These are phyloP conservation scores for Pogonocherus hispidulus DNA, from an alignment of 2,888 invertebrate species.

Conservation along the genomic window DNA sequence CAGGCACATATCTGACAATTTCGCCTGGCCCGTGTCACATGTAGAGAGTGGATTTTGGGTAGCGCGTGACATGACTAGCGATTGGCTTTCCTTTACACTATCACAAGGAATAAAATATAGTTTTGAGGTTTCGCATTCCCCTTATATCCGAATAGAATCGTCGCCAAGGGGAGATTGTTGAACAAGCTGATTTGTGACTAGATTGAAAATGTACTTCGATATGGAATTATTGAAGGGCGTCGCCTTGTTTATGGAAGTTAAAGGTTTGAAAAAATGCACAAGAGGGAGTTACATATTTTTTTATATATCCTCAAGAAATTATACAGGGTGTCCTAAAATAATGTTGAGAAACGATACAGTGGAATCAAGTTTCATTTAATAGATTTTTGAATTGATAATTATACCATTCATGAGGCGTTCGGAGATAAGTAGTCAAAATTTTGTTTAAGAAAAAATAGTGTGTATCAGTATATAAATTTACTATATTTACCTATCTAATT, in stretches of 20 bases:
- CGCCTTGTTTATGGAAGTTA: not conserved
- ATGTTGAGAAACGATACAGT: no score
- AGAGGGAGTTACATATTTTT: not conserved
- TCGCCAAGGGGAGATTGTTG: constrained; percentile 42
- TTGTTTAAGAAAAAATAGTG: no score
- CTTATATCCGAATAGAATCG: constrained; percentile 38
- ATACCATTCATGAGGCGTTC: no score
- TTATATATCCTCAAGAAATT: no score
- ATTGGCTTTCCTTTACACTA: constrained; percentile 49
- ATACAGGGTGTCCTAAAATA: no score
- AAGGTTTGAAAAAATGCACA: not conserved
- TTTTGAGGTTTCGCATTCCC: constrained; percentile 46
- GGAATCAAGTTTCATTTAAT: no score
- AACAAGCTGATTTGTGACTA: constrained; percentile 49
- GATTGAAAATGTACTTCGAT: constrained; percentile 41
- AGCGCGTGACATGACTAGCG: constrained; percentile 53
- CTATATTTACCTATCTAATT: no score
- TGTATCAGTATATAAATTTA: no score
- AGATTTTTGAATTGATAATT: no score
- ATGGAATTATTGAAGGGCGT: constrained; percentile 1
- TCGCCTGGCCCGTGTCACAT: constrained; percentile 24
- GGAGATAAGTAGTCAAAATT: no score
- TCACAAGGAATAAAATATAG: constrained; percentile 58
- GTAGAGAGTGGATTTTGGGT: constrained; percentile 53
- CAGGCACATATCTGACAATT: constrained; percentile 40